These are phyloP conservation scores for Phenganax stokvisi DNA, from an alignment of 92 coral and sea anemone genomes.

Conservation along the genomic window DNA sequence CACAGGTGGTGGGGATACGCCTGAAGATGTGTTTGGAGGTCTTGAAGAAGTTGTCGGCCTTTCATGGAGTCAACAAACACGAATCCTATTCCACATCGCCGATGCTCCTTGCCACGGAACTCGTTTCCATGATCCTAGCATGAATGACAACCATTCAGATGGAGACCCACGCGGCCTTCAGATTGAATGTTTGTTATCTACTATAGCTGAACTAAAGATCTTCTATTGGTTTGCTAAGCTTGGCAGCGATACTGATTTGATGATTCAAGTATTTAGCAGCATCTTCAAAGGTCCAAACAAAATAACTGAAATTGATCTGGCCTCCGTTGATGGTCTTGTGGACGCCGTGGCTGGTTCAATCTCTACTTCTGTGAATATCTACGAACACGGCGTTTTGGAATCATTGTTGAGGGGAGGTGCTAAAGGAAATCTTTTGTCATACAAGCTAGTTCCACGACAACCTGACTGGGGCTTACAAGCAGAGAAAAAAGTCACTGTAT, in stretches of 20 bases:
- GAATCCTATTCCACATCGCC: slow-evolving; percentile 29
- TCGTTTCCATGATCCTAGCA: slow-evolving; percentile 11
- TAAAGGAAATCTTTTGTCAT: slow-evolving; percentile 2
- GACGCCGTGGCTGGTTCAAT: slow-evolving; percentile 17
- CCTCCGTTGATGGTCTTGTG: slow-evolving; percentile 16
- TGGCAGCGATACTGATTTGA: slow-evolving; percentile 13
- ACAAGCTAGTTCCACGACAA: not conserved
- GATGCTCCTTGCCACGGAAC: slow-evolving; percentile 30
- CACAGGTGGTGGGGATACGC: slow-evolving; percentile 23
- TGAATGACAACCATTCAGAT: slow-evolving; percentile 10
- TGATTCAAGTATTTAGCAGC: slow-evolving; percentile 19
- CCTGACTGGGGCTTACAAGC: slow-evolving; percentile 22
- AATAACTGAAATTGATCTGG: slow-evolving; percentile 1
- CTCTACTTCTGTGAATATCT: slow-evolving; percentile 1
- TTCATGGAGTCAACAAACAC: slow-evolving; percentile 15
- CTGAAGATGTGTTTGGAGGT: slow-evolving; percentile 33
- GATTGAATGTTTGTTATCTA: slow-evolving; percentile 14
- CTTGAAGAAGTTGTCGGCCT: slow-evolving; percentile 22
- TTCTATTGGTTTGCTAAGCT: slow-evolving; percentile 34
- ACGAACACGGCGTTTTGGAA: slow-evolving; percentile 2
- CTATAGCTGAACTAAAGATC: not conserved
- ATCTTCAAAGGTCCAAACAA: not conserved
- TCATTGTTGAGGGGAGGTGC: not conserved
- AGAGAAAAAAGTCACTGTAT: not conserved
- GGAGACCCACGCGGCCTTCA: slow-evolving; percentile 28